Conservation (phyloP, 2,113 vertebrate genomes). For the Nipponia nippon region DNA sequence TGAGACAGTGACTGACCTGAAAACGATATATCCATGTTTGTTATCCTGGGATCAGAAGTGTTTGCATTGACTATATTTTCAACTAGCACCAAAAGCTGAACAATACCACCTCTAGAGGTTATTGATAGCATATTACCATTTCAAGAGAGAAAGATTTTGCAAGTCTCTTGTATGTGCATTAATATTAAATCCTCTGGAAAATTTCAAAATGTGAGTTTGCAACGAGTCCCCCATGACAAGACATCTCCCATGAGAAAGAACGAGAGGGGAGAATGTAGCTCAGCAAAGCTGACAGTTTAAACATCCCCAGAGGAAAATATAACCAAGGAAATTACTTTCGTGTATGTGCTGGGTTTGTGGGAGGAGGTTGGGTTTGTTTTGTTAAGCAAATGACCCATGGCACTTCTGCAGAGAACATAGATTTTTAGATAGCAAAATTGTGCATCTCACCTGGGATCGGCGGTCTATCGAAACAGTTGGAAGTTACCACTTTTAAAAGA, state of each 20-base stretch:
- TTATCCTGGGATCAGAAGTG: background rate
- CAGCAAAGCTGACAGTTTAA: conserved; percentile 23
- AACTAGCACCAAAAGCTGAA: background rate
- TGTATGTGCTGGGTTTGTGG: background rate
- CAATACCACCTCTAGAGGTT: background rate
- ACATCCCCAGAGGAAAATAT: conserved; percentile 12
- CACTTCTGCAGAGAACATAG: background rate
- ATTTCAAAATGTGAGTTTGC: background rate
- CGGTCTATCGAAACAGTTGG: background rate
- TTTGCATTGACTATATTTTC: background rate
- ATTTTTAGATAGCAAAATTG: background rate
- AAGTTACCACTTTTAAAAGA: background rate
- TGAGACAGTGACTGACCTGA: background rate
- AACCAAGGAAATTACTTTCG: conserved; percentile 20
- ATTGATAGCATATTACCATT: background rate
- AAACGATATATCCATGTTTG: background rate
- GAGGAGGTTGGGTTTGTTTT: conserved; percentile 17
- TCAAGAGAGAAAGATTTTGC: background rate
- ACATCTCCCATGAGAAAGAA: conserved; percentile 8
- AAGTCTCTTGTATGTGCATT: background rate
- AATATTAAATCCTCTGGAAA: conserved; percentile 34
- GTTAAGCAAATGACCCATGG: background rate
- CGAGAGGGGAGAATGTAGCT: background rate
- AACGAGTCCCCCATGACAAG: background rate
- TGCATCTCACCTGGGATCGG: background rate